phyloP scores from a whole-genome alignment of 2,113 vertebrate genomes.

The Pseudonaja textilis region DNA sequence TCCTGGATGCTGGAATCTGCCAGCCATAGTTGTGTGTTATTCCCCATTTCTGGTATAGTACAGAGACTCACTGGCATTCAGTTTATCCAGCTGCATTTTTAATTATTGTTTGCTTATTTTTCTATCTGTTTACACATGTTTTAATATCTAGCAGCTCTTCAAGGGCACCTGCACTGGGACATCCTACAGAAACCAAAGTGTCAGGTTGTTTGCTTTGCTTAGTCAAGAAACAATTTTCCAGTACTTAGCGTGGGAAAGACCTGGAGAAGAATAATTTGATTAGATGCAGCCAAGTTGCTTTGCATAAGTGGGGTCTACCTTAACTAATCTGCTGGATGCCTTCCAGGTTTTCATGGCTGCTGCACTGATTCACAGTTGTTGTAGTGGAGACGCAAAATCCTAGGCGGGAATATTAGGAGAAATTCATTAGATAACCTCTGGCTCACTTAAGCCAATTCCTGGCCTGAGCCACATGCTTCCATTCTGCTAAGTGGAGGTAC shows the following conservation, averaged over 20 bases:
- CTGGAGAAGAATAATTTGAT: not conserved
- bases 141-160: slow-evolving; percentile 7
- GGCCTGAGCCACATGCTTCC: not conserved
- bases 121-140: slow-evolving; percentile 36
- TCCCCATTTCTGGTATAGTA: accelerated
- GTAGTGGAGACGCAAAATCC: not conserved
- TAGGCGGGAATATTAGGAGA: not conserved
- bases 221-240: not conserved
- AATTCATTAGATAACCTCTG: not conserved
- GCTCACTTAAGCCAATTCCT: not conserved
- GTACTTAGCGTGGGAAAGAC: not conserved
- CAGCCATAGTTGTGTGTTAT: accelerated
- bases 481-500: not conserved
- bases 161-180: not conserved
- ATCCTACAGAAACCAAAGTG: accelerated
- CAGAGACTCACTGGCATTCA: not conserved
- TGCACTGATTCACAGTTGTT: not conserved
- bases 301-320: slow-evolving; percentile 6
- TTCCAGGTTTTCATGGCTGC: not conserved
- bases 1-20: accelerated
- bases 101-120: not conserved
- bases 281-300: not conserved
- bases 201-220: slow-evolving; percentile 28
- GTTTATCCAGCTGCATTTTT: not conserved
- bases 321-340: accelerated